phyloP scores from a whole-genome alignment of 2,113 vertebrate genomes.

The Prochilodus magdalenae region DNA sequence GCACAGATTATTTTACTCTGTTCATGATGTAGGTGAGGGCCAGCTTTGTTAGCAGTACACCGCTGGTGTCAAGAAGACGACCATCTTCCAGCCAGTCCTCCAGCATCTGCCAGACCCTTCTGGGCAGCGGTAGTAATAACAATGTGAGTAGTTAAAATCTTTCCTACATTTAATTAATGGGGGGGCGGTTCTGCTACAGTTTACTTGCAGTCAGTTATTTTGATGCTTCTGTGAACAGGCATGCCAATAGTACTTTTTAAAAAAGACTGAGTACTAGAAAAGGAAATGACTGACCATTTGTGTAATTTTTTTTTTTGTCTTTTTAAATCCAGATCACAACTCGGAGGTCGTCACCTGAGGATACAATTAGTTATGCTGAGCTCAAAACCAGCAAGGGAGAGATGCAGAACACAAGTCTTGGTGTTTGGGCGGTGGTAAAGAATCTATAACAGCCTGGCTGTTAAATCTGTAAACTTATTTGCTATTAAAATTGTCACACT shows the following conservation, averaged over 20 bases:
- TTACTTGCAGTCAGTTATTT: too few species aligned
- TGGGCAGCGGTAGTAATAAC: slow-evolving; percentile 55
- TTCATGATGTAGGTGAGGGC: slow-evolving; percentile 56
- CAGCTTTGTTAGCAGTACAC: slow-evolving; percentile 75
- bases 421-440: slow-evolving; percentile 69
- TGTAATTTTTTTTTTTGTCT: not conserved
- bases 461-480: too few species aligned
- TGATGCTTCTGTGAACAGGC: too few species aligned
- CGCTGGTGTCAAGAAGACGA: slow-evolving; percentile 61
- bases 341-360: slow-evolving; percentile 59
- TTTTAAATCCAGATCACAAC: slow-evolving; percentile 53
- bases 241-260: too few species aligned
- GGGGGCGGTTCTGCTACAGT: too few species aligned
- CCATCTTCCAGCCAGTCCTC: slow-evolving; percentile 57
- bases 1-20: not conserved
- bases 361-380: slow-evolving; percentile 64
- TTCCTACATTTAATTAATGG: too few species aligned
- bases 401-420: slow-evolving; percentile 43
- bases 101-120: slow-evolving; percentile 59
- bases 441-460: too few species aligned
- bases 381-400: slow-evolving; percentile 65
- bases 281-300: too few species aligned
- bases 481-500: too few species aligned
- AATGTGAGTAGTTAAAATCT: slow-evolving; percentile 57
- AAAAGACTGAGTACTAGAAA: too few species aligned